Evolutionary conservation across 2,797 vertebrate genomes (phyloP), one percentile per base, ranked within the genome.

Genomic region (Lophius americanus): DNA sequence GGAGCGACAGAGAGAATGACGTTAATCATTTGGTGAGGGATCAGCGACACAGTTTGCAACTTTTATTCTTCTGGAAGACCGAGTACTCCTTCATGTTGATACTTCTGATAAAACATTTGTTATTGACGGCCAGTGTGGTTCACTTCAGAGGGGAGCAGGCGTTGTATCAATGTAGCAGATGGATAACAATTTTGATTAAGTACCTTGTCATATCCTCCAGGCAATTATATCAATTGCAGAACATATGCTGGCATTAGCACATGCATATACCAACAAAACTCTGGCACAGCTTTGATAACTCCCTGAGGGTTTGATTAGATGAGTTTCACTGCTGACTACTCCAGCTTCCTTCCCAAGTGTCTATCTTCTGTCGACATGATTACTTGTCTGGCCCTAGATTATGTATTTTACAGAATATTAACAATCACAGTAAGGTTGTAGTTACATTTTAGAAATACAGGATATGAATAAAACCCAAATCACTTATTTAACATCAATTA

Each of bases 201-300:
- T 76, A 64, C 78, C 83, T 85, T 85, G 76, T 85, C 80, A 75
- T 79, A 85, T 90, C 89, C 91, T 83, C 41, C 1, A 68, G 83
- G 87, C 83, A 91, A 93, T 89, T 89, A 89, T 68, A 84, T 77
- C 90, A 92, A 91, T 83, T 86, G 82, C 82, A 75, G 56, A 83
- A 76, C 61, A 76, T 60, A 39, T 39, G 49, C 50, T 7, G 41
- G 38, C 60, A 12, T 9, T 13, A 76, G 53, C 50, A 56, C 64
- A 70, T 46, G 69, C 70, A 60, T 52, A 64, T 71, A 37, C 60
- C 74, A 53, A 82, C 52, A 60, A 73, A 75, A 75, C 78, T 44
- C 59, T 67, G 73, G 79, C 59, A 61, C 75, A 76, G 64, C 75
- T 76, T 62, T 92, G 91, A 93, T 92, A 92, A 86, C 83, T 85